These are phyloP conservation scores for Aptenodytes forsteri DNA, from an alignment of 2,113 vertebrate genomes.

Conservation along the genomic window DNA sequence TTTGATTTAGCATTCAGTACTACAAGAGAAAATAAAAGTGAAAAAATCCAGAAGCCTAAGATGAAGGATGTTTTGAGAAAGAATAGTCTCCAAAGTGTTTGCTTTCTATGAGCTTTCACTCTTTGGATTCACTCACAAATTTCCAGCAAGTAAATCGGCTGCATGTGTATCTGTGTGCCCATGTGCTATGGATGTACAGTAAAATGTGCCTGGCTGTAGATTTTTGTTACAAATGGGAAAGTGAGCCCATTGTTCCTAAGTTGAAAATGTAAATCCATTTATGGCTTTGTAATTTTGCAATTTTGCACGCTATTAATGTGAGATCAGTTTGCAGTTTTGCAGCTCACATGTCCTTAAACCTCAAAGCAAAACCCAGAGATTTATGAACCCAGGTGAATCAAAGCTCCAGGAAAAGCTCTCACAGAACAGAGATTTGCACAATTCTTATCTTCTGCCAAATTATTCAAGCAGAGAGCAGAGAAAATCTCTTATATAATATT, in stretches of 20 bases:
- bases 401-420: constrained; percentile 49
- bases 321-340: constrained; percentile 41
- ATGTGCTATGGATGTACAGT: not conserved
- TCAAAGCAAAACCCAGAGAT: constrained; percentile 28
- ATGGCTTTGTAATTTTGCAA: constrained; percentile 42
- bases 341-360: constrained; percentile 29
- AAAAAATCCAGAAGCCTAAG: constrained; percentile 35
- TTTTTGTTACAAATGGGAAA: not conserved
- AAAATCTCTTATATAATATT: constrained; percentile 31
- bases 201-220: not conserved
- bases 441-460: constrained; percentile 42
- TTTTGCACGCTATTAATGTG: not conserved
- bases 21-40: constrained; percentile 25
- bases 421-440: constrained; percentile 37
- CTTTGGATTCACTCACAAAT: not conserved
- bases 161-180: not conserved
- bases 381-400: constrained; percentile 57
- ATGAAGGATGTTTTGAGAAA: constrained; percentile 17
- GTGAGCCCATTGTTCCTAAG: constrained; percentile 11
- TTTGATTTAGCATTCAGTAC: constrained; percentile 41
- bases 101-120: constrained; percentile 10
- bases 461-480: not conserved
- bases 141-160: not conserved
- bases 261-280: constrained; percentile 43
- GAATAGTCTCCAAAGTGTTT: constrained; percentile 22